Evolutionary conservation across 64 coral and sea anemone genomes (phyloP).

Genomic region (Catalaphyllia jardinei): DNA sequence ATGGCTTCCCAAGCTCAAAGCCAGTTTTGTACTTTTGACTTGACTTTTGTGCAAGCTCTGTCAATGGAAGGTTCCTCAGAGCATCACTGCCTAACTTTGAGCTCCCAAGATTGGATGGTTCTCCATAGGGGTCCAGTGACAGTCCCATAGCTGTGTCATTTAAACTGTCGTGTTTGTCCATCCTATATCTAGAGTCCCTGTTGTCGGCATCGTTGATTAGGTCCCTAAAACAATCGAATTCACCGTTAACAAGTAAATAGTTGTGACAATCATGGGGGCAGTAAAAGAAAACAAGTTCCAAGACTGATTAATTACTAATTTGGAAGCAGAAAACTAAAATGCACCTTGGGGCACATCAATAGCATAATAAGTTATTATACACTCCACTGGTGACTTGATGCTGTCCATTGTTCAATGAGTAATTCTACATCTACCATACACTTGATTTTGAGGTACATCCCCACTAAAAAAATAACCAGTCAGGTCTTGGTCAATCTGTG

Average conservation of each 20-base stretch:
- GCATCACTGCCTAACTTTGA: conserved; percentile 17
- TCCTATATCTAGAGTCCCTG: neutral
- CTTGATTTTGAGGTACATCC: too few relatives aligned
- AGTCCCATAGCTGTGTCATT: neutral
- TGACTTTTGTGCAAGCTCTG: neutral
- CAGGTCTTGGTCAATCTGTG: neutral
- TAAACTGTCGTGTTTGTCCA: neutral
- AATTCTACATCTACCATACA: too few relatives aligned
- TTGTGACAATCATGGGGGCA: neutral
- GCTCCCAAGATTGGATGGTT: neutral
- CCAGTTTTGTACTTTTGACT: conserved; percentile 31
- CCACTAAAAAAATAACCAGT: too few relatives aligned
- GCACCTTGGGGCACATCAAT: too few relatives aligned
- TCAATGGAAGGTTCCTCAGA: neutral
- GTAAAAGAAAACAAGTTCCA: neutral
- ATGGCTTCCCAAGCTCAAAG: conserved; percentile 31
- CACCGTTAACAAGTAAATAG: neutral
- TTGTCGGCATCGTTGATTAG: neutral
- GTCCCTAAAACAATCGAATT: conserved; percentile 1
- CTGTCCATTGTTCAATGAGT: too few relatives aligned
- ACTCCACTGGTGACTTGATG: too few relatives aligned
- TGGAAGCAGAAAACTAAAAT: too few relatives aligned
- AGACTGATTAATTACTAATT: too few relatives aligned
- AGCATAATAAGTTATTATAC: too few relatives aligned
- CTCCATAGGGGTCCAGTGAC: neutral